These are phyloP conservation scores for Onthophagus sagittarius DNA, from an alignment of 2,888 invertebrate species.

Conservation along the genomic window DNA sequence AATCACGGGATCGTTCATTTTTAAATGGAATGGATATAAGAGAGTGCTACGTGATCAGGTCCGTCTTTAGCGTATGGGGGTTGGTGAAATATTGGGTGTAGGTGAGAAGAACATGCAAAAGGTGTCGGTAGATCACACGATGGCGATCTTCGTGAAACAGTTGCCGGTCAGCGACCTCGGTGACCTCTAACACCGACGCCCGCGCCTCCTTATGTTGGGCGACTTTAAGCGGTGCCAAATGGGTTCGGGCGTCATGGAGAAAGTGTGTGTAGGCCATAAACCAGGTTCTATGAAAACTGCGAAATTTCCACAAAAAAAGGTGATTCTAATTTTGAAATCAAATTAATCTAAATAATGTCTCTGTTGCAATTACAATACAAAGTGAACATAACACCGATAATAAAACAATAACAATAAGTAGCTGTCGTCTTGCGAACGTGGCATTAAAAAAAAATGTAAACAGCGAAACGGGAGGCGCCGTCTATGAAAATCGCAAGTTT, in stretches of 20 bases:
- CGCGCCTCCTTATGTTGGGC: slow-evolving; percentile 32
- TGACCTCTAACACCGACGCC: slow-evolving; percentile 47
- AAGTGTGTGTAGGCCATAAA: not conserved
- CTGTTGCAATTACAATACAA: not conserved
- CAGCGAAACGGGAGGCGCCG: not conserved
- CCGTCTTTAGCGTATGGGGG: not conserved
- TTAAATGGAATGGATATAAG: too few relatives aligned
- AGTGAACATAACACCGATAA: not conserved
- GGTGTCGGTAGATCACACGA: slow-evolving; percentile 45
- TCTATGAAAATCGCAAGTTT: not conserved
- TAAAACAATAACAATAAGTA: not conserved
- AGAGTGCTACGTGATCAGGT: not conserved
- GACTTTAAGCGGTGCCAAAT: not conserved
- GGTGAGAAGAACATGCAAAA: slow-evolving; percentile 37
- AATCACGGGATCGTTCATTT: too few relatives aligned
- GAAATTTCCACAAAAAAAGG: too few relatives aligned
- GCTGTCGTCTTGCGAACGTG: not conserved
- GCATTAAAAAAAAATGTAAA: not conserved
- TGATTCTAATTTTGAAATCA: too few relatives aligned
- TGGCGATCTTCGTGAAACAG: slow-evolving; percentile 33
- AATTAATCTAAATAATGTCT: not conserved
- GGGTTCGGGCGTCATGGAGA: not conserved
- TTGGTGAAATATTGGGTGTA: not conserved
- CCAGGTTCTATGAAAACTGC: not conserved
- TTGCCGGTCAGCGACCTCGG: slow-evolving; percentile 45